phyloP scores from a whole-genome alignment of 2,888 invertebrate genomes.

The Dimorphilus gyrociliatus region DNA sequence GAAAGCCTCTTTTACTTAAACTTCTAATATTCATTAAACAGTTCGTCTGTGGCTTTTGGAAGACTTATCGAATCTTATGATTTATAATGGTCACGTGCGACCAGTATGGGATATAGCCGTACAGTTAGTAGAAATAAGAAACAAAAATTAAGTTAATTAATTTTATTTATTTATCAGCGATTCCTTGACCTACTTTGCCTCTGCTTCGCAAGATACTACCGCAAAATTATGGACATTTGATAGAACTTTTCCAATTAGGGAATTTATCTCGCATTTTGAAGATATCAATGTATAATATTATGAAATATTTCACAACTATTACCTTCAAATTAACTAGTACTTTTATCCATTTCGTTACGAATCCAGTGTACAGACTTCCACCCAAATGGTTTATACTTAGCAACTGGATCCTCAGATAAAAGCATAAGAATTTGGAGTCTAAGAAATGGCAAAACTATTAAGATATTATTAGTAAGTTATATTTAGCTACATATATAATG shows the following conservation, averaged over 20 bases:
- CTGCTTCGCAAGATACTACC: slow-evolving; percentile 62
- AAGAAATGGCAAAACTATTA: slow-evolving; percentile 60
- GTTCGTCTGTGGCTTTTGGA: slow-evolving; percentile 86
- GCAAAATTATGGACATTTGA: slow-evolving; percentile 66
- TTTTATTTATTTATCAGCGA: too few species aligned
- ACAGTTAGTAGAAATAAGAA: slow-evolving; percentile 29
- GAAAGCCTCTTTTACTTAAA: too few species aligned
- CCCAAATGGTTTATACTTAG: slow-evolving; percentile 73
- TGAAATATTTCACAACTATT: not conserved
- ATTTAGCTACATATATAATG: too few species aligned
- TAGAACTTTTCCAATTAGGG: slow-evolving; percentile 59
- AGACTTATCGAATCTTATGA: slow-evolving; percentile 81
- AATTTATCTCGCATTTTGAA: slow-evolving; percentile 70
- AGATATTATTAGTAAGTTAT: too few species aligned
- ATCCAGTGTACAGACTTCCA: slow-evolving; percentile 70
- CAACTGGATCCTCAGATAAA: slow-evolving; percentile 76
- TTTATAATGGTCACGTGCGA: slow-evolving; percentile 72
- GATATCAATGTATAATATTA: slow-evolving; percentile 55
- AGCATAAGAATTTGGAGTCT: slow-evolving; percentile 72
- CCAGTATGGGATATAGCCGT: slow-evolving; percentile 71
- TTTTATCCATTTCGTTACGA: too few species aligned
- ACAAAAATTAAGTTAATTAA: too few species aligned
- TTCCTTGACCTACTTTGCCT: too few species aligned
- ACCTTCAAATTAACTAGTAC: slow-evolving; percentile 4
- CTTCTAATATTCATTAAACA: too few species aligned